Evolutionary conservation across 2,113 vertebrate genomes (phyloP).

Genomic region (Glaucomys volans): DNA sequence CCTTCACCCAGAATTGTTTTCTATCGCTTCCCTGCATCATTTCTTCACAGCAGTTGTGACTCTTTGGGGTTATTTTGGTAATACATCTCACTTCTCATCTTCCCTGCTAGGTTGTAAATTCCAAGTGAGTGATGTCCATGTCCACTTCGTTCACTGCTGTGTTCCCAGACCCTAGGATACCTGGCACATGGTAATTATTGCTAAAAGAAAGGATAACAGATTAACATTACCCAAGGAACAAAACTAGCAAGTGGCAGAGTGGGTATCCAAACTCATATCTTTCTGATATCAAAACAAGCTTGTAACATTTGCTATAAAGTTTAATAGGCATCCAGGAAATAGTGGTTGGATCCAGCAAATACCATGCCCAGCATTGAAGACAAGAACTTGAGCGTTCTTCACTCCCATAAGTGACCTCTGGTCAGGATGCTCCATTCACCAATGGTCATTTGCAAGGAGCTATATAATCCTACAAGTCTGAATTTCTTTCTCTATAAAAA

Average conservation of each 20-base stretch:
- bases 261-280: background rate
- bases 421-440: background rate
- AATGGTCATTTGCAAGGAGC: background rate
- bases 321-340: background rate
- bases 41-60: background rate
- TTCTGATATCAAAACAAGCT: background rate
- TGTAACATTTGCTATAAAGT: background rate
- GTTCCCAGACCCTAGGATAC: background rate
- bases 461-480: background rate
- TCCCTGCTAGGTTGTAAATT: background rate
- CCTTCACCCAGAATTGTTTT: background rate
- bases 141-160: background rate
- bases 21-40: background rate
- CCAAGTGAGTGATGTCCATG: background rate
- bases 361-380: background rate
- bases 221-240: background rate
- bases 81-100: background rate
- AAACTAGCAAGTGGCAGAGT: background rate
- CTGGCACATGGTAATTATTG: background rate
- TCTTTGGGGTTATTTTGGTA: background rate
- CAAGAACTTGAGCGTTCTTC: background rate
- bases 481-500: slow-evolving; percentile 26
- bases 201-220: background rate
- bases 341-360: background rate
- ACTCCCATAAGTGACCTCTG: background rate